A percentile compares a stretch with the other conserved stretches of the same genome.
Evolutionary conservation across 2,888 invertebrate genomes (phyloP).

Genomic region (Brenthis daphne): DNA sequence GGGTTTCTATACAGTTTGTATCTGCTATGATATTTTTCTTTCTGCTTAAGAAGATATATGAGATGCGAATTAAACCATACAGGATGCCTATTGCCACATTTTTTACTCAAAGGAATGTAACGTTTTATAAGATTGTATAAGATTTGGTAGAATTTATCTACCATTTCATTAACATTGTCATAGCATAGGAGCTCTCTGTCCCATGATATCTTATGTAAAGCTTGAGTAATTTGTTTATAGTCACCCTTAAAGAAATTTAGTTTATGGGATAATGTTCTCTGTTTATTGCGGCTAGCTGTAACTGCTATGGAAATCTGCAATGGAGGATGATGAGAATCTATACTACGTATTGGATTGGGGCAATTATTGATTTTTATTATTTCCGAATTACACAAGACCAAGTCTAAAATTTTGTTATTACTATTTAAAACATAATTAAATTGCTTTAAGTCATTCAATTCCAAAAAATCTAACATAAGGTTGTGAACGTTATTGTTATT

Average conservation of each 20-base stretch:
- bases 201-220: not conserved
- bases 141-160: not conserved
- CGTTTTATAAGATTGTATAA: not conserved
- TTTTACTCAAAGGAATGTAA: not conserved
- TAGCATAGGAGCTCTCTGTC: not conserved
- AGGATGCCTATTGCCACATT: not conserved
- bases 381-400: too few species aligned
- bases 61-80: not conserved
- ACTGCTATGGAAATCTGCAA: too few species aligned
- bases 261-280: not conserved
- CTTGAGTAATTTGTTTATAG: not conserved
- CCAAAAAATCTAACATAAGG: too few species aligned
- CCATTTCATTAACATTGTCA: not conserved
- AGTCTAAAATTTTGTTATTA: too few species aligned
- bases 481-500: too few species aligned
- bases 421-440: too few species aligned
- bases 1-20: not conserved
- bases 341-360: too few species aligned
- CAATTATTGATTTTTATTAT: too few species aligned
- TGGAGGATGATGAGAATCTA: too few species aligned
- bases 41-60: not conserved
- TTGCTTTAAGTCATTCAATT: too few species aligned
- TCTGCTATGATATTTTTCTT: not conserved
- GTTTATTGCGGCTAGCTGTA: too few species aligned
- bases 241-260: not conserved